Evolutionary conservation across 2,888 invertebrate species (phyloP).

Genomic region (Eubasilissa splendida): DNA sequence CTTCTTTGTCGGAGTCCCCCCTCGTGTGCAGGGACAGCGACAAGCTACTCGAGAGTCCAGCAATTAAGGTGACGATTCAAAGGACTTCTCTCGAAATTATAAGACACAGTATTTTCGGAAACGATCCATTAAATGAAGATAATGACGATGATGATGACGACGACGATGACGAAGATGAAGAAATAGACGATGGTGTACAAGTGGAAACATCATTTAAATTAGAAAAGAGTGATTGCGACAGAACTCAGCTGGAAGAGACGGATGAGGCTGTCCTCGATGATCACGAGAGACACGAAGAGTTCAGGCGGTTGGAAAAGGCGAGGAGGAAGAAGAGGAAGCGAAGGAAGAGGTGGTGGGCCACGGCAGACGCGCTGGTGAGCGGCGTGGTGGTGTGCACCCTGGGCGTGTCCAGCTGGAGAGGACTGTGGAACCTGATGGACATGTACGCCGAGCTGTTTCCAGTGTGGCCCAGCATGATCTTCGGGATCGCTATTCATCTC

Average conservation of each 20-base stretch:
- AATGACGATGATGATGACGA: not conserved
- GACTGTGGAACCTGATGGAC: slow-evolving; percentile 72
- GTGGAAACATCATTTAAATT: not conserved
- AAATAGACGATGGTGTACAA: not conserved
- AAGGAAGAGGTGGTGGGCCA: slow-evolving; percentile 51
- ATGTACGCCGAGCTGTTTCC: slow-evolving; percentile 69
- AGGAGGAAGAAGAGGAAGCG: slow-evolving; percentile 29
- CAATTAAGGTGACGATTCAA: not conserved
- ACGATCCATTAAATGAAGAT: not conserved
- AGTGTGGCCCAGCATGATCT: slow-evolving; percentile 67
- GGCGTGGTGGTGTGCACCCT: slow-evolving; percentile 68
- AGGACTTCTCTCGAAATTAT: not conserved
- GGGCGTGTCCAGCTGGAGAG: slow-evolving; percentile 72
- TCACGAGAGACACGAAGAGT: slow-evolving; percentile 11
- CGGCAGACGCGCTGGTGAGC: slow-evolving; percentile 62
- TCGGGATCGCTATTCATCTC: slow-evolving; percentile 72
- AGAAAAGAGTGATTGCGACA: not conserved
- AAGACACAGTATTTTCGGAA: not conserved
- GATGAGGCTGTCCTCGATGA: slow-evolving; percentile 1
- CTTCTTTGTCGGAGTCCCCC: not conserved
- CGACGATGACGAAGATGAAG: not conserved
- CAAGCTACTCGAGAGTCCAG: slow-evolving; percentile 9
- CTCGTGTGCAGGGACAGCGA: slow-evolving; percentile 7
- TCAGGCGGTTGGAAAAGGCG: slow-evolving; percentile 7
- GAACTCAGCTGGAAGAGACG: not conserved